Evolutionary conservation across 1,140 invertebrate genomes (phyloP).

Genomic region (Chrysomallon squamiferum): DNA sequence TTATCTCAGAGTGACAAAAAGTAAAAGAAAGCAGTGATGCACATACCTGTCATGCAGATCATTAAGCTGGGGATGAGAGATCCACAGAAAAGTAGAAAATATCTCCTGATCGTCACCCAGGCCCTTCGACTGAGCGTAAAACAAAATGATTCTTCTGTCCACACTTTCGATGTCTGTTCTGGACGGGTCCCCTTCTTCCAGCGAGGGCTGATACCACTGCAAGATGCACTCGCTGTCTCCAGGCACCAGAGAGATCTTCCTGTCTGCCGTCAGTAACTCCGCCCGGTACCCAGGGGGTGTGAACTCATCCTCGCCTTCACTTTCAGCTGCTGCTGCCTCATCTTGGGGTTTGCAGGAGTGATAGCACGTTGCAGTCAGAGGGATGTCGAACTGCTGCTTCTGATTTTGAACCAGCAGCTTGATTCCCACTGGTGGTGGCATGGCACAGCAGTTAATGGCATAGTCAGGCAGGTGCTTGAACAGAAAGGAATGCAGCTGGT

Average conservation of each 20-base stretch:
- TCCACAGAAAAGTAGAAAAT: slow-evolving; percentile 40
- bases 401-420: slow-evolving; percentile 12
- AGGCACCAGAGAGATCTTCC: slow-evolving; percentile 32
- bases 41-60: slow-evolving; percentile 57
- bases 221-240: slow-evolving; percentile 38
- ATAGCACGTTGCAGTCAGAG: slow-evolving; percentile 19
- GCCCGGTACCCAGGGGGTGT: slow-evolving; percentile 36
- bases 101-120: background rate
- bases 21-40: too few relatives aligned
- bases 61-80: slow-evolving; percentile 50
- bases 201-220: slow-evolving; percentile 56
- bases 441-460: slow-evolving; percentile 44
- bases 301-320: too few relatives aligned
- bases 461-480: slow-evolving; percentile 40
- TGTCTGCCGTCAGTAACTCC: slow-evolving; percentile 29
- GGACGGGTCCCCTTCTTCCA: slow-evolving; percentile 42
- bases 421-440: slow-evolving; percentile 43
- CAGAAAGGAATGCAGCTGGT: slow-evolving; percentile 50
- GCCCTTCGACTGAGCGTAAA: slow-evolving; percentile 44
- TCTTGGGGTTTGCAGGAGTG: slow-evolving; percentile 26
- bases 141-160: slow-evolving; percentile 39
- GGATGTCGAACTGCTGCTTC: slow-evolving; percentile 29
- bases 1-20: too few relatives aligned
- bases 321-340: slow-evolving; percentile 7
- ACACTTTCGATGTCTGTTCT: slow-evolving; percentile 32